phyloP scores from a whole-genome alignment of 2,797 vertebrate species.

The Melanotaenia pygmaea region DNA sequence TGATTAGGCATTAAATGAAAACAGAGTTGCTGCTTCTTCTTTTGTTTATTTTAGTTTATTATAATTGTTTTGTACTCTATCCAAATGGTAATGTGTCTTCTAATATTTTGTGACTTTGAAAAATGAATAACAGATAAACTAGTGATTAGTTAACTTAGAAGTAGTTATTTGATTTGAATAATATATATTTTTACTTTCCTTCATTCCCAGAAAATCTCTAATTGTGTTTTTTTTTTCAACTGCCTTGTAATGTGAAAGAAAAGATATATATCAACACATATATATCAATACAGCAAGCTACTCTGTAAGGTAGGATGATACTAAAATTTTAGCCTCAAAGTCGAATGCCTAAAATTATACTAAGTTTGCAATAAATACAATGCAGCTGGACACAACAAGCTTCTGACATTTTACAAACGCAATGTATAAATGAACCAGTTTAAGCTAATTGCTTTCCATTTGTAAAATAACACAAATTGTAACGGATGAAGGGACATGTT shows the following conservation, averaged over 20 bases:
- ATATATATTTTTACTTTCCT: no score
- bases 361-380: neutral
- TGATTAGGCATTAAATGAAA: neutral
- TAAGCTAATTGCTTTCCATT: conserved; percentile 5
- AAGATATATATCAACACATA: no score
- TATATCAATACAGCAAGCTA: neutral
- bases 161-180: no score
- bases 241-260: no score
- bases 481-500: conserved; percentile 6
- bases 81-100: neutral
- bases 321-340: neutral
- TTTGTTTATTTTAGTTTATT: neutral
- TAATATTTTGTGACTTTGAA: neutral
- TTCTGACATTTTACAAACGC: neutral
- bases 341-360: no score
- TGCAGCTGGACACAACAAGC: neutral
- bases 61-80: neutral
- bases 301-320: neutral
- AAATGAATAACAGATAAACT: neutral
- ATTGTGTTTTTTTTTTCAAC: no score
- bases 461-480: conserved; percentile 13
- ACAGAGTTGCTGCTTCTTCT: neutral
- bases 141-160: neutral
- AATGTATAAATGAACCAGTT: neutral
- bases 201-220: no score